These are phyloP conservation scores for Ormia ochracea DNA, from an alignment of 2,888 invertebrate species.

Conservation along the genomic window DNA sequence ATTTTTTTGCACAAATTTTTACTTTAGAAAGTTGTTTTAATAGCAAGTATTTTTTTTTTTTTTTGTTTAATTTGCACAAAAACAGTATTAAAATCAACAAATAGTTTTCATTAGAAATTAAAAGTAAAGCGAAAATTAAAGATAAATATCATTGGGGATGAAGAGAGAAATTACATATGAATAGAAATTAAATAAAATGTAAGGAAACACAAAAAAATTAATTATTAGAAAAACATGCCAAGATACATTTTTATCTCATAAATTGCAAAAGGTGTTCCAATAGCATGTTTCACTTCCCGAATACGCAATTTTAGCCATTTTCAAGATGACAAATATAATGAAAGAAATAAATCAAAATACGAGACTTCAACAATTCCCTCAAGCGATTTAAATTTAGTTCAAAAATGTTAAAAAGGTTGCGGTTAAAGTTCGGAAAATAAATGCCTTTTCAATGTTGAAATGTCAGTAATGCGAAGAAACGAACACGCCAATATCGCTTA, in stretches of 20 bases:
- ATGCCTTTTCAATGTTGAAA: no score
- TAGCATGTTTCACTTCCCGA: no score
- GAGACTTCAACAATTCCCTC: no score
- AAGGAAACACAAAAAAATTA: not conserved
- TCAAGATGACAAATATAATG: no score
- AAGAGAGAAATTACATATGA: not conserved
- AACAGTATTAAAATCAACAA: not conserved
- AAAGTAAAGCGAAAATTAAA: slow-evolving; percentile 42
- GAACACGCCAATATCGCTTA: no score
- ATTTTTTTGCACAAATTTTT: not conserved
- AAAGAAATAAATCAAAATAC: no score
- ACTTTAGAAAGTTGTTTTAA: slow-evolving; percentile 36
- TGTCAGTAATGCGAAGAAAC: no score
- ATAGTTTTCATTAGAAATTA: slow-evolving; percentile 13
- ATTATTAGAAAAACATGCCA: not conserved
- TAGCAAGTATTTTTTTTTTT: slow-evolving; percentile 33
- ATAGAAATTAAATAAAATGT: not conserved
- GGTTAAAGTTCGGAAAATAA: no score
- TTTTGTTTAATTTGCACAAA: not conserved
- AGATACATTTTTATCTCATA: not conserved
- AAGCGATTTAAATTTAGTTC: no score
- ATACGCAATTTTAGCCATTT: no score
- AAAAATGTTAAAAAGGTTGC: no score
- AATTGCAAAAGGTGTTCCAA: not conserved
- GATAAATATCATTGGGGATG: not conserved